phyloP scores from a whole-genome alignment of 2,888 invertebrate species.

The Tenodera sinensis region DNA sequence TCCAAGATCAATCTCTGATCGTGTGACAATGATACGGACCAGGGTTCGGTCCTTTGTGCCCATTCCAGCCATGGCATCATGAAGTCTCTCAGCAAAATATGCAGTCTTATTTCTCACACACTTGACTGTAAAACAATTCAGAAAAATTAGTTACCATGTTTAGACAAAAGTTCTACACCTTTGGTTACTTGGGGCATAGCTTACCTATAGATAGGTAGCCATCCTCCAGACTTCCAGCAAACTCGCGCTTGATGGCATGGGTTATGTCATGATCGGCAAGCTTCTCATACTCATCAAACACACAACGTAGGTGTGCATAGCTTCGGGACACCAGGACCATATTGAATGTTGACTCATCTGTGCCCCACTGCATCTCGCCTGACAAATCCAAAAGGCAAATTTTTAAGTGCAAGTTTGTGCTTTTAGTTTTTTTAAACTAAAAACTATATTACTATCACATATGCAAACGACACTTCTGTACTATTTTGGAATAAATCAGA shows the following conservation, averaged over 20 bases:
- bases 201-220: slow-evolving; percentile 48
- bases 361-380: slow-evolving; percentile 47
- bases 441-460: no score
- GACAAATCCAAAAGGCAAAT: slow-evolving; percentile 6
- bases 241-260: slow-evolving; percentile 44
- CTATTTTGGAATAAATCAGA: no score
- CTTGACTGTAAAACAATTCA: slow-evolving; percentile 38
- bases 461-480: no score
- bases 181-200: not conserved
- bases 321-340: slow-evolving; percentile 48
- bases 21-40: slow-evolving; percentile 50
- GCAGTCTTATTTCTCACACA: slow-evolving; percentile 45
- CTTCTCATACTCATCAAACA: slow-evolving; percentile 48
- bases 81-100: slow-evolving; percentile 51
- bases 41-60: slow-evolving; percentile 53
- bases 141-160: not conserved
- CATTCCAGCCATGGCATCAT: slow-evolving; percentile 50
- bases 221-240: slow-evolving; percentile 45
- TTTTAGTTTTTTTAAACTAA: not conserved
- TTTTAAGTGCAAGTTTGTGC: not conserved
- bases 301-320: slow-evolving; percentile 47
- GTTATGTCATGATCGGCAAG: slow-evolving; percentile 44
- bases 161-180: not conserved
- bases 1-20: slow-evolving; percentile 49
- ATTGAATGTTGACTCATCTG: slow-evolving; percentile 49